Evolutionary conservation across 1,140 invertebrate species (phyloP).

Genomic region (Cherax destructor): DNA sequence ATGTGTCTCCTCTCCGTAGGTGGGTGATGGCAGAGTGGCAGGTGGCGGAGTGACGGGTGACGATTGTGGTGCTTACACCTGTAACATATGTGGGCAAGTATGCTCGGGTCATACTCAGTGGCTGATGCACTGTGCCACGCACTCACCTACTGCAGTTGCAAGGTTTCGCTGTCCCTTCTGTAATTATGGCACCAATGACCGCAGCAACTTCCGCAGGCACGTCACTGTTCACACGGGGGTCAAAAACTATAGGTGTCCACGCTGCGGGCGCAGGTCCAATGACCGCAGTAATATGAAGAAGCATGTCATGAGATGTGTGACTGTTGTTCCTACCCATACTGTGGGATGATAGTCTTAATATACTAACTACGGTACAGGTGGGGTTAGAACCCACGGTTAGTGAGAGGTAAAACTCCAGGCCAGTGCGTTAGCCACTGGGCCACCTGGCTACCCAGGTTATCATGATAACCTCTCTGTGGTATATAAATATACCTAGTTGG

Average conservation of each 20-base stretch:
- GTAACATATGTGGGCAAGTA: constrained; percentile 52
- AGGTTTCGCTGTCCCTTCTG: constrained; percentile 60
- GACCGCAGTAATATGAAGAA: constrained; percentile 65
- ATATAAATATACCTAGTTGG: too few species aligned
- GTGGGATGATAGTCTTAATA: not conserved
- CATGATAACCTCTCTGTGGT: too few species aligned
- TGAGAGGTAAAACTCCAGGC: too few species aligned
- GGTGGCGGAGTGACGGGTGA: constrained; percentile 45
- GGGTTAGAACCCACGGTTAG: too few species aligned
- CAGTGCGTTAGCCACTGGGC: too few species aligned
- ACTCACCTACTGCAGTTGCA: constrained; percentile 46
- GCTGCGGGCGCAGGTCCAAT: constrained; percentile 55
- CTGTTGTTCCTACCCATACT: constrained; percentile 9
- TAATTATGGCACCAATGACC: constrained; percentile 61
- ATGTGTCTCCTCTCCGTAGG: constrained; percentile 69
- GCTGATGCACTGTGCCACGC: constrained; percentile 52
- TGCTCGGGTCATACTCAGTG: constrained; percentile 40
- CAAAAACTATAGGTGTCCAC: constrained; percentile 58
- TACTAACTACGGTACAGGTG: too few species aligned
- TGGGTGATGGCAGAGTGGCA: constrained; percentile 62
- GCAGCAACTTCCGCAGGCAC: constrained; percentile 61
- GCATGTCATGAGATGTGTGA: constrained; percentile 50
- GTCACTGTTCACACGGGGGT: constrained; percentile 58
- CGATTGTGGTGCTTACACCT: constrained; percentile 48
- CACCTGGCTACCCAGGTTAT: too few species aligned